Evolutionary conservation across 2,797 vertebrate species (phyloP).

Genomic region (Columba guinea): DNA sequence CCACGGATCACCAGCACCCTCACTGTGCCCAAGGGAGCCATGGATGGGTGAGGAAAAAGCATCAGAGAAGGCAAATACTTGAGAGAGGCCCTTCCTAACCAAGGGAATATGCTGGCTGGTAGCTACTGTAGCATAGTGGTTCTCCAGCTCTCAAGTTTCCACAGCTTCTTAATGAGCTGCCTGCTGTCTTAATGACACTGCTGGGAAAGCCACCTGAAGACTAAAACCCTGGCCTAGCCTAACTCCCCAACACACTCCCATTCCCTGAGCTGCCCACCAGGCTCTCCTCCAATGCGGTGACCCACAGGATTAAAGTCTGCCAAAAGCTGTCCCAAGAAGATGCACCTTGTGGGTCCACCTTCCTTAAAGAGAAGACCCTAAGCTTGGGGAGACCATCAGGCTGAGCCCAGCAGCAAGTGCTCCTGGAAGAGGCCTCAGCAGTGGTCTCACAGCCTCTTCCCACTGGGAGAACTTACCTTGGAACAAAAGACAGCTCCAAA

Average conservation of each 20-base stretch:
- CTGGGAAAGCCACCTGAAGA: background rate
- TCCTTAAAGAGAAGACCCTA: background rate
- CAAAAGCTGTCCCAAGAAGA: background rate
- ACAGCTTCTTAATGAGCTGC: background rate
- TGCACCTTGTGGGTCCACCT: background rate
- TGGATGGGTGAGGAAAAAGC: background rate
- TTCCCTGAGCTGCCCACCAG: background rate
- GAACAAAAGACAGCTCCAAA: conserved; percentile 31
- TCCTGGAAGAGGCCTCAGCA: background rate
- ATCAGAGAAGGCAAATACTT: background rate
- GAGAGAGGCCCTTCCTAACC: background rate
- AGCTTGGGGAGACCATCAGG: background rate
- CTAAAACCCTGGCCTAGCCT: background rate
- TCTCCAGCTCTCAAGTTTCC: background rate
- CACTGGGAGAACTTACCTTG: conserved; percentile 57
- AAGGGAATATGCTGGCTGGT: background rate
- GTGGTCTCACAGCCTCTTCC: background rate
- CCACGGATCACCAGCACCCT: background rate
- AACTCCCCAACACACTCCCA: background rate
- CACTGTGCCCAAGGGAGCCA: background rate
- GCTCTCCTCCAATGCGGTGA: accelerated
- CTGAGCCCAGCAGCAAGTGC: background rate
- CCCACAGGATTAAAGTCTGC: background rate
- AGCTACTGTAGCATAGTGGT: background rate
- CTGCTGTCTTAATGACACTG: background rate